A percentile compares a stretch with the other conserved stretches of the same genome.
Evolutionary conservation across 35 echinoderm and acorn worm genomes (phyloP).

Genomic region (Antedon bifida): DNA sequence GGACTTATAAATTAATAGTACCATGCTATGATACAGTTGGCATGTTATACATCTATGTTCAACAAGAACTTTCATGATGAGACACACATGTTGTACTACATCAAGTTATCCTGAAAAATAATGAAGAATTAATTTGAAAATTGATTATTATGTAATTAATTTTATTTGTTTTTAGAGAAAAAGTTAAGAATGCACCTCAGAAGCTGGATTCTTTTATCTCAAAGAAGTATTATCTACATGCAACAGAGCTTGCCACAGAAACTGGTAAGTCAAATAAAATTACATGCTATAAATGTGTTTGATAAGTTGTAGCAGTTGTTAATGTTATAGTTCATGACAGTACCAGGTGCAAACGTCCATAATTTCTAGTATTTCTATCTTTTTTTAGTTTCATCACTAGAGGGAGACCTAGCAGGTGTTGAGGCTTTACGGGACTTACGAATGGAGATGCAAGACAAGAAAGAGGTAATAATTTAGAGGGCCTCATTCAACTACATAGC

Average conservation of each 20-base stretch:
- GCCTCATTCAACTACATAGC: no score
- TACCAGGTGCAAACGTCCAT: no score
- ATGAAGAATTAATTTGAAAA: no score
- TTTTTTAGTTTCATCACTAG: conserved; percentile 35
- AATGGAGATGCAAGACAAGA: conserved; percentile 63
- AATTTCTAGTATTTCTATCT: neutral
- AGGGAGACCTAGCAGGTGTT: conserved; percentile 76
- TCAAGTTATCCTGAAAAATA: no score
- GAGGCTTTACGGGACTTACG: conserved; percentile 74
- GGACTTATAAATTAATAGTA: neutral
- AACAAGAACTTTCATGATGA: no score
- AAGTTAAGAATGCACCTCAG: conserved; percentile 72
- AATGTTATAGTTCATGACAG: no score
- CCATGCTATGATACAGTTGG: neutral
- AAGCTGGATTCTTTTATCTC: conserved; percentile 52
- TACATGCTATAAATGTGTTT: no score
- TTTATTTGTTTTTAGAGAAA: conserved; percentile 80
- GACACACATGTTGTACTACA: no score
- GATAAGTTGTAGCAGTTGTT: no score
- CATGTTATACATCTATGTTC: no score
- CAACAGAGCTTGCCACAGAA: conserved; percentile 71
- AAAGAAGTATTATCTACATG: conserved; percentile 91
- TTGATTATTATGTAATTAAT: no score
- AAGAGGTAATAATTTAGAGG: conserved; percentile 48
- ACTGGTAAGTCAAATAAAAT: conserved; percentile 9